Base-by-base conservation (phyloP, 2,888 invertebrate genomes). In the Xylocampa areola region DNA sequence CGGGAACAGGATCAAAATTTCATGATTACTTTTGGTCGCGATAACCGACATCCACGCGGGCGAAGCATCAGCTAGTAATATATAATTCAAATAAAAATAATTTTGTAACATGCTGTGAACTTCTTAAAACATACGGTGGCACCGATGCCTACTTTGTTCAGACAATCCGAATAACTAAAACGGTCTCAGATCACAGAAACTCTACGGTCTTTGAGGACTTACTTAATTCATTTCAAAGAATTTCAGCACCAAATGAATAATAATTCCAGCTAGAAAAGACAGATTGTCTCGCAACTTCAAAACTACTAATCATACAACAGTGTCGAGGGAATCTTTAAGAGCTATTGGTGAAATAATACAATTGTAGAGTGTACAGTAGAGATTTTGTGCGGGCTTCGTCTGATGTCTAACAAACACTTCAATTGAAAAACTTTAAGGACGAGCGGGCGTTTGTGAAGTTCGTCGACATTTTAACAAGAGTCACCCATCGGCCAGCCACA, bases 391-490 rank as follows among this genome's bases (percentile, higher is more conserved):
- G 63, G 57, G 62, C 39, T 64, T 35, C 17, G 43, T 66, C 52
- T 35, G 61, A 49, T 68, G 72, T 80, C 78, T 80, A 78, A 84
- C 80, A 86, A 88, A 88, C 84, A 85, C 68, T 75, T 78, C 80
- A 81, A 87, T 87, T 85, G 87, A 85, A 87, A 87, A 89, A 86
- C 79, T 88, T 87, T 74, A 60, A 54, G 73, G 76, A 73, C 74
- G 35, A 63, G 47, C 41, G 30, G 57, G 54, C 60, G 68, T 79
- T 80, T 67, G 55, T 50, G 60, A 73, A 79, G 91, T 89, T 90
- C 90, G 79, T 84, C 81, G 89, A 89, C 90, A 84, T 83, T 81
- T 82, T 76, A 81, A 72, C 76, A 49, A 76, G 61, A 71, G 66
- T 67, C 76, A 77, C 68, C 76, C 76, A 73, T 77, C 76, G 76